These are phyloP conservation scores for Poeciliopsis prolifica DNA, from an alignment of 2,113 vertebrate species.

Conservation along the genomic window DNA sequence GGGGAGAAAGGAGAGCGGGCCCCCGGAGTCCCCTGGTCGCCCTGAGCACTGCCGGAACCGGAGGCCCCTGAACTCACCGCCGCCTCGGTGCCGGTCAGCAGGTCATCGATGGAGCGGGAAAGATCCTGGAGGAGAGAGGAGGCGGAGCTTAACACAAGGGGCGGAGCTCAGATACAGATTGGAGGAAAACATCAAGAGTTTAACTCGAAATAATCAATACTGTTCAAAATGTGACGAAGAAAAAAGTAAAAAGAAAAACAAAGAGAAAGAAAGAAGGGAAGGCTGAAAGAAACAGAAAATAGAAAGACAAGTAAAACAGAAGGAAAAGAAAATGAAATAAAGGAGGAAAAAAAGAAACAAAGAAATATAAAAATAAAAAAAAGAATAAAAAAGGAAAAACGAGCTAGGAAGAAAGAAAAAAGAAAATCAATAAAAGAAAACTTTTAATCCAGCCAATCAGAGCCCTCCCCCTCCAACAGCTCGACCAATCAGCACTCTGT, in stretches of 20 bases:
- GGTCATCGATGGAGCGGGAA: slow-evolving; percentile 93
- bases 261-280: no score
- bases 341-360: background rate
- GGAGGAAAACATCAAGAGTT: no score
- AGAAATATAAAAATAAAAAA: no score
- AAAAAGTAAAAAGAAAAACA: no score
- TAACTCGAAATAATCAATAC: no score
- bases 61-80: slow-evolving; percentile 89
- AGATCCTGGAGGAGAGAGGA: slow-evolving; percentile 81
- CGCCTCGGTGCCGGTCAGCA: slow-evolving; percentile 92
- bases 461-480: slow-evolving; percentile 49
- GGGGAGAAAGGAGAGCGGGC: slow-evolving; percentile 93
- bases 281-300: no score
- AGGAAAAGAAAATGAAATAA: background rate
- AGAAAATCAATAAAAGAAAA: no score
- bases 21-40: slow-evolving; percentile 88
- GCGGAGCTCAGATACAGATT: no score
- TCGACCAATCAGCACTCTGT: slow-evolving; percentile 41
- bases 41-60: slow-evolving; percentile 89
- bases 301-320: no score
- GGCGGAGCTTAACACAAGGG: no score
- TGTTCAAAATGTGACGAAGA: no score
- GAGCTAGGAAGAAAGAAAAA: background rate
- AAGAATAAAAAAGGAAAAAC: no score
- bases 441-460: slow-evolving; percentile 43